Conservation (phyloP, 2,888 invertebrate species). For the Liopterus haemorrhoidalis region DNA sequence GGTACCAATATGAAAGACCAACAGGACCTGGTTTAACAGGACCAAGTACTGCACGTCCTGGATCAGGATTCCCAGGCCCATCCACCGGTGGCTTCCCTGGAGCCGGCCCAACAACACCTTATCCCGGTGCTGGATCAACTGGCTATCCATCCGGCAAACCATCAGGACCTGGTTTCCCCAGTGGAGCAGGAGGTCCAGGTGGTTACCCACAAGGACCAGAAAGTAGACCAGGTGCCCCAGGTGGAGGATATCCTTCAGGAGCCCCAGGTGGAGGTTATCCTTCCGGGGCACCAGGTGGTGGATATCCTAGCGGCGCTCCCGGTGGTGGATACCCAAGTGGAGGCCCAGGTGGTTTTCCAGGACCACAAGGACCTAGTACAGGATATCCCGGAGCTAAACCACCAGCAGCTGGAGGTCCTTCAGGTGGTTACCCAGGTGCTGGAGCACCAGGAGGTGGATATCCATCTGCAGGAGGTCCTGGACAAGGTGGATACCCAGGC, state of each 20-base stretch:
- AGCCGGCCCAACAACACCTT: constrained; percentile 34
- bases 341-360: constrained; percentile 20
- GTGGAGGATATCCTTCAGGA: constrained; percentile 30
- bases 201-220: constrained; percentile 23
- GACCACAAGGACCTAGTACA: constrained; percentile 17
- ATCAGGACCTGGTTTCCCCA: constrained; percentile 25
- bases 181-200: constrained; percentile 39
- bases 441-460: constrained; percentile 28
- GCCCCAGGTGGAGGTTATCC: constrained; percentile 29
- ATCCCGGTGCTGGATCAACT: constrained; percentile 1
- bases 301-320: constrained; percentile 27
- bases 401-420: constrained; percentile 18
- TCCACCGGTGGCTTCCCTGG: constrained; percentile 27
- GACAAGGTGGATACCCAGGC: constrained; percentile 30
- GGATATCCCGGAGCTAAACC: constrained; percentile 21
- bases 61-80: constrained; percentile 21
- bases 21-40: constrained; percentile 52
- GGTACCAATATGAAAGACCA: constrained; percentile 71
- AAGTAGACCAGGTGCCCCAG: constrained; percentile 24
- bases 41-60: constrained; percentile 35
- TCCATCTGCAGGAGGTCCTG: constrained; percentile 28
- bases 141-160: constrained; percentile 35
- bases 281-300: constrained; percentile 20
- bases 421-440: constrained; percentile 21
- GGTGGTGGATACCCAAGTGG: constrained; percentile 28